Percentiles rank a stretch among this genome's conserved stretches.
phyloP scores from a whole-genome alignment of 2,113 vertebrate genomes.

The Hydropotes inermis region DNA sequence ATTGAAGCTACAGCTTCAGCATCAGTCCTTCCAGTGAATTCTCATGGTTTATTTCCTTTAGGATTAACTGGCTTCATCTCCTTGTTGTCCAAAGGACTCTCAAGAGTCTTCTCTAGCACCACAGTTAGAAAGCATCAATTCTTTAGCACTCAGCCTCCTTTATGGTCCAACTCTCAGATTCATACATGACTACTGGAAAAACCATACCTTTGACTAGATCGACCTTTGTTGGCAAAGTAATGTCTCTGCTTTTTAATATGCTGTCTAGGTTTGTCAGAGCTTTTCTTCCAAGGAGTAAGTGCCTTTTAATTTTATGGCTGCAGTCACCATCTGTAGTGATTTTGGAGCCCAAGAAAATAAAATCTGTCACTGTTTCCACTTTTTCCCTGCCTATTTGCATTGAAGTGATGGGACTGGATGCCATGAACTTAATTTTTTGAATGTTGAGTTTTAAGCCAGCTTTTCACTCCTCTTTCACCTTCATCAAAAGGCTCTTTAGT shows the following conservation, averaged over 20 bases:
- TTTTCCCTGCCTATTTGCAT: neutral
- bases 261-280: neutral
- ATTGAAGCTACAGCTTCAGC: neutral
- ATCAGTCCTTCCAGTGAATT: neutral
- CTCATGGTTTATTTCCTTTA: neutral
- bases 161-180: neutral
- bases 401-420: neutral
- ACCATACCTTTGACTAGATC: rapidly evolving
- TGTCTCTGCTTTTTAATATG: neutral
- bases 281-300: neutral
- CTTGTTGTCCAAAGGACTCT: neutral
- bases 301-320: neutral
- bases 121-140: neutral
- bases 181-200: neutral
- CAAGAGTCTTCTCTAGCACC: neutral
- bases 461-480: neutral
- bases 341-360: neutral
- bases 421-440: neutral
- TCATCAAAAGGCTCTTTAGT: neutral
- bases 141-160: neutral
- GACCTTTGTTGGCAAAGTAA: neutral
- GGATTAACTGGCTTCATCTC: neutral
- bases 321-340: neutral
- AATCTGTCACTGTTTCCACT: neutral
- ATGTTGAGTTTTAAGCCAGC: neutral